A percentile compares a stretch with the other conserved stretches of the same genome.
These are phyloP conservation scores for Bambusicola thoracicus DNA, from an alignment of 2,113 vertebrate genomes.

Conservation along the genomic window DNA sequence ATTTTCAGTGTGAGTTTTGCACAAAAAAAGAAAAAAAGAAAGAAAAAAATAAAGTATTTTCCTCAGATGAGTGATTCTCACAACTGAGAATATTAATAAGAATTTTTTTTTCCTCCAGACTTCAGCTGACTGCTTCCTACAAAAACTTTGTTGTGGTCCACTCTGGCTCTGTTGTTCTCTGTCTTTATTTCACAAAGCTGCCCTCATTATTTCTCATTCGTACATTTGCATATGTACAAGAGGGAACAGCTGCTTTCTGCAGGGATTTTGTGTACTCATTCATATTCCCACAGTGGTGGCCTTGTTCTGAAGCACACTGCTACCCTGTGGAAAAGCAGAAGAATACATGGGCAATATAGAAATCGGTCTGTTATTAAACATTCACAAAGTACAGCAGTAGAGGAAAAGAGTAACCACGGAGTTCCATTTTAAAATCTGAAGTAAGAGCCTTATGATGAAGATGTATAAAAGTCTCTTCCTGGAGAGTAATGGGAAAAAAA, in stretches of 20 bases:
- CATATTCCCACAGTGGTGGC: conserved; percentile 59
- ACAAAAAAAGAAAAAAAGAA: neutral
- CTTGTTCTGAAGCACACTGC: conserved; percentile 74
- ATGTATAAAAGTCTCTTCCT: neutral
- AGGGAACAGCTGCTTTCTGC: conserved; percentile 70
- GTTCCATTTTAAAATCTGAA: neutral
- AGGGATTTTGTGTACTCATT: conserved; percentile 61
- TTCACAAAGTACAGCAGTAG: neutral
- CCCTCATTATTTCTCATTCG: conserved; percentile 51
- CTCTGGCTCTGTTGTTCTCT: conserved; percentile 25
- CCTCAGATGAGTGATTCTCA: neutral
- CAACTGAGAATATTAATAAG: neutral
- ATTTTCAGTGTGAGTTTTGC: conserved; percentile 9
- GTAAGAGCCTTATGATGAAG: neutral
- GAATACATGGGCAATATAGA: conserved; percentile 50
- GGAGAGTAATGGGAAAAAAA: neutral
- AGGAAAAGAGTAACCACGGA: neutral
- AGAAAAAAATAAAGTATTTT: conserved; percentile 4
- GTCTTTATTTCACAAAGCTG: conserved; percentile 48
- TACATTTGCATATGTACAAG: conserved; percentile 59
- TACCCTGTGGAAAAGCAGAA: conserved; percentile 74
- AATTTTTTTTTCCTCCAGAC: conserved; percentile 13
- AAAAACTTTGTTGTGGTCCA: conserved; percentile 53
- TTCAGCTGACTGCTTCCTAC: conserved; percentile 25
- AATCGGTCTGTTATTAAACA: conserved; percentile 15